phyloP scores from a whole-genome alignment of 2,797 vertebrate species.

The Pangasius larnaudii region DNA sequence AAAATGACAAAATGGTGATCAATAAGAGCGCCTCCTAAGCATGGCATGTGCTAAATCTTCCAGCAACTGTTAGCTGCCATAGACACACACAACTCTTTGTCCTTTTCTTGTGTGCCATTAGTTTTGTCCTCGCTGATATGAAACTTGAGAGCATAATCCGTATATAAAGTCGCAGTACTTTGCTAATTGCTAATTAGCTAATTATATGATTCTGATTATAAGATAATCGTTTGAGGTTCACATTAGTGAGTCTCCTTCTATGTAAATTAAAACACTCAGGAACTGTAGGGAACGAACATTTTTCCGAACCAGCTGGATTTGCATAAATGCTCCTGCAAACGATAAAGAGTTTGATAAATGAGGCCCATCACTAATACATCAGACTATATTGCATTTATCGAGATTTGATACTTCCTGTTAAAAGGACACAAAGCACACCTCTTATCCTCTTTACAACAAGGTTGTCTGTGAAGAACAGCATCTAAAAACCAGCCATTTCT shows the following conservation, averaged over 20 bases:
- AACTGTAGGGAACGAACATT: no score
- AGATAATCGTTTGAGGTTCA: background rate
- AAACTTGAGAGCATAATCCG: background rate
- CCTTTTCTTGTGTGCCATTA: background rate
- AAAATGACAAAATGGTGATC: background rate
- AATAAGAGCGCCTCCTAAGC: background rate
- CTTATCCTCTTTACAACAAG: background rate
- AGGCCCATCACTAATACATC: background rate
- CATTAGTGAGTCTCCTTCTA: no score
- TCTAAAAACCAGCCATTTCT: background rate
- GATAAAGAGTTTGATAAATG: background rate
- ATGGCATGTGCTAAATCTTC: background rate
- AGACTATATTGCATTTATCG: background rate
- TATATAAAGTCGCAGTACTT: background rate
- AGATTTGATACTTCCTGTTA: background rate
- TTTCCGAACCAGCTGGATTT: background rate
- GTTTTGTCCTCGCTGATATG: background rate
- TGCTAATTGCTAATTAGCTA: background rate
- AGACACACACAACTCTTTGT: background rate
- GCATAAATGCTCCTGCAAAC: background rate
- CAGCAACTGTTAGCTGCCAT: background rate
- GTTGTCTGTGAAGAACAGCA: background rate
- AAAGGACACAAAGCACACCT: background rate
- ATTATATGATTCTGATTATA: background rate
- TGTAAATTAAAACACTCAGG: no score